Evolutionary conservation across 2,113 vertebrate species (phyloP).

Genomic region (Centrocercus urophasianus): DNA sequence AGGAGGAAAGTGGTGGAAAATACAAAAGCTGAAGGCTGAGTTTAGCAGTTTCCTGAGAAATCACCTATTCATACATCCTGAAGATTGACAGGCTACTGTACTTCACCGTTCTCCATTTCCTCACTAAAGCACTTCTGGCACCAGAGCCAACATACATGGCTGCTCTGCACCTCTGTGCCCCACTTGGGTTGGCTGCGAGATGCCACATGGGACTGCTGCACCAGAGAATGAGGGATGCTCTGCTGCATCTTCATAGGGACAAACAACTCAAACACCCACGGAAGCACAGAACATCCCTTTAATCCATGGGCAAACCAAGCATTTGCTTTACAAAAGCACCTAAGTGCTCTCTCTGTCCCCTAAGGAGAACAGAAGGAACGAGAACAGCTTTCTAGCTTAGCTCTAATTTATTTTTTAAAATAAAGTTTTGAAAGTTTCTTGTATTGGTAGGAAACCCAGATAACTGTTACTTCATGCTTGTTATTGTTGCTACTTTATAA

Average conservation of each 20-base stretch:
- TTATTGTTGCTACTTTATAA: constrained; percentile 25
- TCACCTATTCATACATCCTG: background rate
- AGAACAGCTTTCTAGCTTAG: background rate
- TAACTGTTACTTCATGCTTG: background rate
- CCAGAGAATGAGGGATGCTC: background rate
- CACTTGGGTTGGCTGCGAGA: background rate
- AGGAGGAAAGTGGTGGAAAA: background rate
- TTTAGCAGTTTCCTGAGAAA: background rate
- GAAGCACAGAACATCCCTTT: background rate
- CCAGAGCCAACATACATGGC: accelerated
- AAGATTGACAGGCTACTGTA: background rate
- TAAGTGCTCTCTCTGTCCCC: background rate
- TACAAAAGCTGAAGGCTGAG: background rate
- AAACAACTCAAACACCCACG: background rate
- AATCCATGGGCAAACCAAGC: background rate
- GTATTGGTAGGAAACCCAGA: background rate
- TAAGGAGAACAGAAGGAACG: background rate
- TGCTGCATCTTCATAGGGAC: background rate
- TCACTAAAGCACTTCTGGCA: background rate
- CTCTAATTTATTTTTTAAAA: background rate
- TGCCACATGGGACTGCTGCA: background rate
- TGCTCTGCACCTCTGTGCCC: background rate
- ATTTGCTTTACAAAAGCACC: background rate
- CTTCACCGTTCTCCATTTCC: background rate
- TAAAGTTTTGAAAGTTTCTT: background rate